Conservation (phyloP, 64 coral and sea anemone species). For the Pachyseris speciosa region DNA sequence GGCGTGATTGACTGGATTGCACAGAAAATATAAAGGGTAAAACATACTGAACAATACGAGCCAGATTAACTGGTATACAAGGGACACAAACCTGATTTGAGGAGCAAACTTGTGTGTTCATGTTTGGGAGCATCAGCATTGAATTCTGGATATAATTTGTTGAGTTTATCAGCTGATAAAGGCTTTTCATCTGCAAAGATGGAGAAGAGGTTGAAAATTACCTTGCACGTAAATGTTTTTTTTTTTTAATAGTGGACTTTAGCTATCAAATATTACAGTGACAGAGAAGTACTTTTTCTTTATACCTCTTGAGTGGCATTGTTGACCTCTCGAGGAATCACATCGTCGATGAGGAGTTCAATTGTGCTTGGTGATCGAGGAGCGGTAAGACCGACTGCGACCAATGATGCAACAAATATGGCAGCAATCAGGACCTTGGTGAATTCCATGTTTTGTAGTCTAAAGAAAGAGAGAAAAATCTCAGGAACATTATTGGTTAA, state of each 20-base stretch:
- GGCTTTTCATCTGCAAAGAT: conserved; percentile 16
- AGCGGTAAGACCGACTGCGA: neutral
- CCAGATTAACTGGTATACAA: too few species aligned
- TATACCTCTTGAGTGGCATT: conserved; percentile 10
- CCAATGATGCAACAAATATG: neutral
- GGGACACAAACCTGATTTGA: neutral
- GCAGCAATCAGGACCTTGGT: neutral
- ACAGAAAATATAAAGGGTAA: neutral
- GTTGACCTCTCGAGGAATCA: neutral
- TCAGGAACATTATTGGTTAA: too few species aligned
- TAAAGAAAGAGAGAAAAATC: too few species aligned
- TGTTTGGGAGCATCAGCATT: neutral
- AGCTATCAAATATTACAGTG: neutral
- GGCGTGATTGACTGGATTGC: too few species aligned
- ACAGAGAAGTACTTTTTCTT: neutral
- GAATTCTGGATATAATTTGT: neutral
- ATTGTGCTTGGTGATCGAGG: neutral
- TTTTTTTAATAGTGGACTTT: too few species aligned
- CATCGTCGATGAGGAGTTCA: neutral
- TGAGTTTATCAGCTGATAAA: neutral
- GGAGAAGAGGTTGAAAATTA: too few species aligned
- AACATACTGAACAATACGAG: neutral
- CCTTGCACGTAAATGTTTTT: too few species aligned
- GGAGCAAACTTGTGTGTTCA: neutral
- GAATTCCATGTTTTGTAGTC: too few species aligned